These are phyloP conservation scores for Amiota minor DNA, from an alignment of 2,888 invertebrate species.

Conservation along the genomic window DNA sequence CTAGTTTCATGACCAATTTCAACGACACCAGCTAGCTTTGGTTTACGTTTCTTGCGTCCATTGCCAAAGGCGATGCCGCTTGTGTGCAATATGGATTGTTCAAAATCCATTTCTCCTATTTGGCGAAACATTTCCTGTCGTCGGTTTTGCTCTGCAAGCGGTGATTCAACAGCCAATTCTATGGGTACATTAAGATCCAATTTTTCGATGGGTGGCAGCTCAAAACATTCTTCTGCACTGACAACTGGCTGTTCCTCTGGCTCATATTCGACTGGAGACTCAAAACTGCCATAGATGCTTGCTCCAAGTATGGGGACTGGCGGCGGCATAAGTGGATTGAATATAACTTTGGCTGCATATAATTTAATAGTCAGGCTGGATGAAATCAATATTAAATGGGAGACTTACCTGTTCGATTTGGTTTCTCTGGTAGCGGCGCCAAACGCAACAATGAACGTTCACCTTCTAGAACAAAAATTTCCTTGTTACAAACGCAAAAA, in stretches of 20 bases:
- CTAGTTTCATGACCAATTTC: conserved; percentile 69
- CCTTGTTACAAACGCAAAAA: conserved; percentile 73
- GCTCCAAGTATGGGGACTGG: conserved; percentile 65
- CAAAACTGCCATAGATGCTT: conserved; percentile 59
- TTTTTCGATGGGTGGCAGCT: conserved; percentile 78
- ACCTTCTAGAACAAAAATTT: conserved; percentile 89
- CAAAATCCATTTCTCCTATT: conserved; percentile 83
- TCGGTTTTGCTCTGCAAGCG: conserved; percentile 68
- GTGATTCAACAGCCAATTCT: conserved; percentile 70
- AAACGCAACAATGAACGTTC: conserved; percentile 85
- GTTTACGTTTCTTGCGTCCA: conserved; percentile 44
- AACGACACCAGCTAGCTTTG: conserved; percentile 63
- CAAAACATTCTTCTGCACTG: conserved; percentile 84
- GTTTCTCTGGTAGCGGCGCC: conserved; percentile 81
- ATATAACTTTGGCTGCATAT: conserved; percentile 65
- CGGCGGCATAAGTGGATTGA: conserved; percentile 70
- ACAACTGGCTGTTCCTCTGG: conserved; percentile 74
- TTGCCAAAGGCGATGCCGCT: conserved; percentile 73
- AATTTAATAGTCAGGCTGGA: background rate
- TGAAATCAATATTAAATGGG: conserved; percentile 58
- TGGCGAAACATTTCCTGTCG: conserved; percentile 81
- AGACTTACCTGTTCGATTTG: conserved; percentile 74
- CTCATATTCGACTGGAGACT: conserved; percentile 71
- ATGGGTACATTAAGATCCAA: conserved; percentile 74
- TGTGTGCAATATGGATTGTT: conserved; percentile 80